A percentile compares a stretch with the other conserved stretches of the same genome.
Evolutionary conservation across 35 echinoderm and acorn worm genomes (phyloP).

Genomic region (Ophiothrix spiculata): DNA sequence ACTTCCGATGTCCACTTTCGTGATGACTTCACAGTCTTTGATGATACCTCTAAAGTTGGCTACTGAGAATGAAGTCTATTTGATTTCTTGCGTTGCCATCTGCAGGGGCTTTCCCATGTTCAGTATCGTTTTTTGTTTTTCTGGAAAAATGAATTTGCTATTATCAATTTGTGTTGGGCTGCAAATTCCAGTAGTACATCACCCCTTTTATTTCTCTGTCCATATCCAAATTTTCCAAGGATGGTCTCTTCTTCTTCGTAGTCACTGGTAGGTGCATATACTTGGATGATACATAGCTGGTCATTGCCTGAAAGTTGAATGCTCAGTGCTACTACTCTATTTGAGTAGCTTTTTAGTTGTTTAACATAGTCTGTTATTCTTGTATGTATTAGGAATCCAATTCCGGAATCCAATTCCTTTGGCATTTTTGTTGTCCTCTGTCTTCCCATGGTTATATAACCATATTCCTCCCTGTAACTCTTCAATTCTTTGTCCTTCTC

Average conservation of each 20-base stretch:
- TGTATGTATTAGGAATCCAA: not conserved
- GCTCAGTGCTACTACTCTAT: conserved; percentile 3
- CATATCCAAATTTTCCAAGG: conserved; percentile 12
- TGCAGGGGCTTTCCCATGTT: conserved; percentile 15
- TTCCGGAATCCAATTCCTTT: too few relatives aligned
- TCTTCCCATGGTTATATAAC: not conserved
- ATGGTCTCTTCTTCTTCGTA: conserved; percentile 6
- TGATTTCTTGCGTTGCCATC: not conserved
- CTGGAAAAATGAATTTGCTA: conserved; percentile 10
- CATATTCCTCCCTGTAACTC: not conserved
- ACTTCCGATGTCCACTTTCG: conserved; percentile 11
- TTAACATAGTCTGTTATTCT: not conserved
- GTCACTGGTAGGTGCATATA: conserved; percentile 3
- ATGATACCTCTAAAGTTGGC: not conserved
- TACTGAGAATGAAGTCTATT: not conserved
- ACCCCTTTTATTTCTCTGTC: conserved; percentile 11
- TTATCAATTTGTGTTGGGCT: not conserved
- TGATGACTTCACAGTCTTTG: conserved; percentile 1
- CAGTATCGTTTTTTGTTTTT: conserved; percentile 16
- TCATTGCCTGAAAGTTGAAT: not conserved
- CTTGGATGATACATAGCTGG: conserved; percentile 2
- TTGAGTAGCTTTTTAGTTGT: not conserved
- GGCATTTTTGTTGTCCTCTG: not conserved
- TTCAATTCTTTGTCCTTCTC: not conserved
- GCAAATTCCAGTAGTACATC: not conserved